Conservation (phyloP, 2,797 vertebrate genomes). For the Mus minutoides region DNA sequence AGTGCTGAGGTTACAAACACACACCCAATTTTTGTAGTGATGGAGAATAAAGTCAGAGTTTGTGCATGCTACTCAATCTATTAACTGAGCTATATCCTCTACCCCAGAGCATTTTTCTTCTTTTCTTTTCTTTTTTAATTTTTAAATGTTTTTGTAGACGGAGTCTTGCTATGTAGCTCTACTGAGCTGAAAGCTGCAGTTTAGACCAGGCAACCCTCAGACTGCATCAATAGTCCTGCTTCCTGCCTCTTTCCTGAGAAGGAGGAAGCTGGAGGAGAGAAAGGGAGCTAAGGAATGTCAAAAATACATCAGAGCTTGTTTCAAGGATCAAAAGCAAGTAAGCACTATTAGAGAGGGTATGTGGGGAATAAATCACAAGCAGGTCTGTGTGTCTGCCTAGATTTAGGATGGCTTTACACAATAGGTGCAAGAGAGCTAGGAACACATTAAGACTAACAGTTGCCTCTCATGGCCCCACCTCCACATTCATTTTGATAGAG, state of each 20-base stretch:
- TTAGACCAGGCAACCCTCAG: not conserved
- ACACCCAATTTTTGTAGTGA: not conserved
- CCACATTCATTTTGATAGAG: not conserved
- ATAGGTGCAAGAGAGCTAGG: not conserved
- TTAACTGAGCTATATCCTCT: not conserved
- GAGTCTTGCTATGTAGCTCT: not conserved
- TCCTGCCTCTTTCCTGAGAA: not conserved
- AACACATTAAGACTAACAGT: conserved; percentile 22
- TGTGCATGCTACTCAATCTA: not conserved
- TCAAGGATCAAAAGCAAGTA: not conserved
- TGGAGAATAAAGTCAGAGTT: not conserved
- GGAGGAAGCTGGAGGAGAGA: not conserved
- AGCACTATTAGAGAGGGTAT: conserved; percentile 47
- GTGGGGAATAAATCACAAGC: conserved; percentile 6
- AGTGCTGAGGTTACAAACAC: not conserved
- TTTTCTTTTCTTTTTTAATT: not conserved
- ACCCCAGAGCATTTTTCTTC: not conserved
- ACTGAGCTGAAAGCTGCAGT: not conserved
- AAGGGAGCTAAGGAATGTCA: not conserved
- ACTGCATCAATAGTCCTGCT: not conserved
- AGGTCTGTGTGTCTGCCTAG: conserved; percentile 24
- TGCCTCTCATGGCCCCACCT: not conserved
- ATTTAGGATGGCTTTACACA: conserved; percentile 42
- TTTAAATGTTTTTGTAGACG: not conserved
- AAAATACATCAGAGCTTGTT: conserved; percentile 16